Base-by-base conservation (phyloP, 2,888 invertebrate genomes). In the Ochlodes sylvanus region DNA sequence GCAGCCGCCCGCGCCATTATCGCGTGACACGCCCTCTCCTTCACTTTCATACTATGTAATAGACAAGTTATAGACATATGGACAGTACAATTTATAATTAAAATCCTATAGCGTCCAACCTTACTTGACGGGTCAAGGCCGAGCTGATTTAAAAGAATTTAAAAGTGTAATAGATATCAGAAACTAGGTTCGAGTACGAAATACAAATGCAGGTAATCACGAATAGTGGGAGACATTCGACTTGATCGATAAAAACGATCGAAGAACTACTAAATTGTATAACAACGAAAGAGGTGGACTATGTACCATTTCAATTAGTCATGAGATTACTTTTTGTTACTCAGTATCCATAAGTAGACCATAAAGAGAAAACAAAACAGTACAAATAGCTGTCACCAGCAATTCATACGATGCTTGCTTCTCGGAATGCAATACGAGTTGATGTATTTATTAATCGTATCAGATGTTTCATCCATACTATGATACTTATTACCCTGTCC, bases 401-500 rank as follows among this genome's bases (percentile, higher is more conserved):
- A 87, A 86, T 80, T 88, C 85, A 84, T 76, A 78, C 75, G 77
- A 78, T 77, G 69, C 70, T 78, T 81, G 80, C 74, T 92, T 92
- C 90, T 88, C 80, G 84, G 92, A 91, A 92, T 80, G 86, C 88
- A 83, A 87, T 85, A 80, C 84, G 82, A 86, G 84, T 86, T 85
- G 83, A 88, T 87, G 84, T 89, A 88, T 90, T 91, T 91, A 92
- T 87, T 87, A 84, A 85, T 82, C 84, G 86, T 89, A 91, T 92
- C 91, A 85, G 77, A 81, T 90, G 88, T 84, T 85, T 79, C 71
- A 74, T 70, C 70, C 42, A 42, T n/a, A n/a, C n/a, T n/a, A n/a
- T n/a, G n/a, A n/a, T n/a, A n/a, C n/a, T n/a, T n/a, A n/a, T n/a
- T n/a, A n/a, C n/a, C n/a, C n/a, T n/a, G n/a, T n/a, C 27, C 27